These are phyloP conservation scores for Drosophila elegans DNA, from an alignment of 1,140 invertebrate genomes.

Conservation along the genomic window DNA sequence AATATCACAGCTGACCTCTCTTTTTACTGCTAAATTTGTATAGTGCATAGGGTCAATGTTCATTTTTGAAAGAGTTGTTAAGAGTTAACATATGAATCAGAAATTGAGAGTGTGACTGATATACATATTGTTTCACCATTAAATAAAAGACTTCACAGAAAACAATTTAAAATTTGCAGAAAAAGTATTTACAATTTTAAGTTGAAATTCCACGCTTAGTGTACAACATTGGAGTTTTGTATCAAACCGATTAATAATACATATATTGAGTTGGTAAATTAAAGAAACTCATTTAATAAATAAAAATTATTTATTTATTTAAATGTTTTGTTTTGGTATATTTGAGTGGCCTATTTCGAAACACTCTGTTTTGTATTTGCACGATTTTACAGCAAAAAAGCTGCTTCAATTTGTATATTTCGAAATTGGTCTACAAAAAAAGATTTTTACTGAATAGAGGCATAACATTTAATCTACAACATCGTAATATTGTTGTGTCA, in stretches of 20 bases:
- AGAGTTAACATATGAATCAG: slow-evolving; percentile 9
- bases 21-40: background rate
- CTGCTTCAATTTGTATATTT: background rate
- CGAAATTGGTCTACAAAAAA: too few species aligned
- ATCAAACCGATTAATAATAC: background rate
- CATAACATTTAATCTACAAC: background rate
- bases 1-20: background rate
- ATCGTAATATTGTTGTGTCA: background rate
- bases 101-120: slow-evolving; percentile 1
- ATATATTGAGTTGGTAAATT: background rate
- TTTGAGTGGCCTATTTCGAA: slow-evolving; percentile 5
- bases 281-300: slow-evolving; percentile 4
- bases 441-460: background rate
- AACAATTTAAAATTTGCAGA: background rate
- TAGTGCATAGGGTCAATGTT: background rate
- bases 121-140: slow-evolving; percentile 4
- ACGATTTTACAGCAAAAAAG: background rate
- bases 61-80: background rate
- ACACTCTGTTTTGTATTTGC: background rate
- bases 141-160: background rate
- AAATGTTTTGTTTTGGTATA: slow-evolving; percentile 8
- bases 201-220: background rate
- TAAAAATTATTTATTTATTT: slow-evolving; percentile 32
- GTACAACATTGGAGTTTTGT: background rate
- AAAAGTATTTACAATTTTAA: background rate